These are phyloP conservation scores for Caenorhabditis imperialis DNA, from an alignment of 2,888 invertebrate species.

Conservation along the genomic window DNA sequence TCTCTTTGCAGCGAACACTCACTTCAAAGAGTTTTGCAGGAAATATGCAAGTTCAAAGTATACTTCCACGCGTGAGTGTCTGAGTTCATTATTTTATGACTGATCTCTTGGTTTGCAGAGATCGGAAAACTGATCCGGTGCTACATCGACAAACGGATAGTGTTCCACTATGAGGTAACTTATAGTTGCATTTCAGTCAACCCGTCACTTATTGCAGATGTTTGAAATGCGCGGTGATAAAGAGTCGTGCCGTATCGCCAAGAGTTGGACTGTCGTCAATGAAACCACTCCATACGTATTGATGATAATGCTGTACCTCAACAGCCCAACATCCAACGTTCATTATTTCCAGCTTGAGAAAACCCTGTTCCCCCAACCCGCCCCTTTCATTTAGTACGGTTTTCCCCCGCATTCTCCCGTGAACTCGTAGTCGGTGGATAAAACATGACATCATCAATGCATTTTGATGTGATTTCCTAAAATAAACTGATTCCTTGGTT, in stretches of 20 bases:
- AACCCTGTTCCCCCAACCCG: constrained; percentile 9
- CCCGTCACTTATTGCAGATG: constrained; percentile 7
- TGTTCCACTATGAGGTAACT: constrained; percentile 29
- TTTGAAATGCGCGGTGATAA: constrained; percentile 29
- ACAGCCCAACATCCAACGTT: neutral
- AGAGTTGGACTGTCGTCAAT: constrained; percentile 12
- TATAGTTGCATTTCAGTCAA: neutral
- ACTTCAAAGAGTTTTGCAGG: constrained; percentile 25
- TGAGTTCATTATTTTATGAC: neutral
- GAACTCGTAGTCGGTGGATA: too few species aligned
- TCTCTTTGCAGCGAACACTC: constrained; percentile 6
- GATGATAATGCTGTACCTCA: constrained; percentile 41
- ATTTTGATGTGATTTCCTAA: too few species aligned
- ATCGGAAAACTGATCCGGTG: constrained; percentile 11
- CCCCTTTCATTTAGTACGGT: neutral
- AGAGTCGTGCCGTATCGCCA: constrained; percentile 19
- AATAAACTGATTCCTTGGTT: too few species aligned
- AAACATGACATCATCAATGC: too few species aligned
- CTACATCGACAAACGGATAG: constrained; percentile 32
- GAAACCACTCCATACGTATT: constrained; percentile 24
- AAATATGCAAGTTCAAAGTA: constrained; percentile 29
- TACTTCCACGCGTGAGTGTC: neutral
- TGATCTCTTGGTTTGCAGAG: neutral
- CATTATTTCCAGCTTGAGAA: constrained; percentile 13
- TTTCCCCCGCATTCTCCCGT: neutral